Conservation (phyloP, 2,888 invertebrate genomes). For the Catocala sponsa region DNA sequence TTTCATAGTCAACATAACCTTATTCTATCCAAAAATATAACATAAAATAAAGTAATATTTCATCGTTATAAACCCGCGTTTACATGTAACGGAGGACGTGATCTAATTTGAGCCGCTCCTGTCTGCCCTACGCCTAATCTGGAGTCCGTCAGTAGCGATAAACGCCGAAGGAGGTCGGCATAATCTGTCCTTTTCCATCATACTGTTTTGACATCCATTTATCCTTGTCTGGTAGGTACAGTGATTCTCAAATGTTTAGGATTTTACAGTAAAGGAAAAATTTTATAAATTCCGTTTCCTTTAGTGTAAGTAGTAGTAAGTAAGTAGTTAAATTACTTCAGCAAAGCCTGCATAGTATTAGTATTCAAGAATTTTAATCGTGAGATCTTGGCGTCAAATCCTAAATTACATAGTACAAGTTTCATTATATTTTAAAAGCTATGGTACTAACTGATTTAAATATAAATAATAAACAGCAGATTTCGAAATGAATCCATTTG, state of each 20-base stretch:
- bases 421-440: too few relatives aligned
- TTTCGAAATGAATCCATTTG: too few relatives aligned
- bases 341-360: too few relatives aligned
- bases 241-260: slow-evolving; percentile 32
- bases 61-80: slow-evolving; percentile 50
- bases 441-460: too few relatives aligned
- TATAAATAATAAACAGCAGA: too few relatives aligned
- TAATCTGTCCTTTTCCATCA: slow-evolving; percentile 62
- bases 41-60: slow-evolving; percentile 52
- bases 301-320: too few relatives aligned
- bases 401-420: too few relatives aligned
- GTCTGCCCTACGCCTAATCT: slow-evolving; percentile 54
- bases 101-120: slow-evolving; percentile 52
- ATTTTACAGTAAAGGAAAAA: not conserved
- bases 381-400: too few relatives aligned
- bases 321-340: too few relatives aligned
- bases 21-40: slow-evolving; percentile 39
- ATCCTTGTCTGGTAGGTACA: slow-evolving; percentile 56
- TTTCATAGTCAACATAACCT: slow-evolving; percentile 37
- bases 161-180: slow-evolving; percentile 45
- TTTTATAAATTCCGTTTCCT: too few relatives aligned
- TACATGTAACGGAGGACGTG: slow-evolving; percentile 47
- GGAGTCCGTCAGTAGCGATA: slow-evolving; percentile 57
- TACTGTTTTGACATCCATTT: slow-evolving; percentile 59
- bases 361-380: too few relatives aligned